A percentile compares a stretch with the other conserved stretches of the same genome.
Evolutionary conservation across 2,113 vertebrate species (phyloP).

Genomic region (Eulacestoma nigropectus): DNA sequence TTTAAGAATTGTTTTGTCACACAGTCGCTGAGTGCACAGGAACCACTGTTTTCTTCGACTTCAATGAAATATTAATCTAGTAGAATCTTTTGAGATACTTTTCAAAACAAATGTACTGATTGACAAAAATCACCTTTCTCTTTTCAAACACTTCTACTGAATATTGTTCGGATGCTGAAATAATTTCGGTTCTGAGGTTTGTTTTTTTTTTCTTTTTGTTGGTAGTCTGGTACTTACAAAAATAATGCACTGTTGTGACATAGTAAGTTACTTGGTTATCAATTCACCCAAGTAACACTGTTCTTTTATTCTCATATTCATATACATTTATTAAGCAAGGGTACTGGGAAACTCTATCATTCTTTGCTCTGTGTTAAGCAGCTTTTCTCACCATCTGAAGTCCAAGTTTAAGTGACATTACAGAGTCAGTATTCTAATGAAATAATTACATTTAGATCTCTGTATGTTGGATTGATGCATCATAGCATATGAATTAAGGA

Average conservation of each 20-base stretch:
- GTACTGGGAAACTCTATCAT: background rate
- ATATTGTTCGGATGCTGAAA: background rate
- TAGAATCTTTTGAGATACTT: background rate
- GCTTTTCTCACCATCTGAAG: background rate
- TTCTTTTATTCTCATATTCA: background rate
- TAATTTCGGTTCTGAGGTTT: rapidly evolving
- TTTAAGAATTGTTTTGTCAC: background rate
- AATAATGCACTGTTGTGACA: background rate
- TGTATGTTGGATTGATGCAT: background rate
- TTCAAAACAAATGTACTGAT: slow-evolving; percentile 8
- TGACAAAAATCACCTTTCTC: background rate
- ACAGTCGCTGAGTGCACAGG: background rate
- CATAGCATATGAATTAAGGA: background rate
- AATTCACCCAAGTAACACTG: background rate
- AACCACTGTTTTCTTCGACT: background rate
- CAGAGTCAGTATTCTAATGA: background rate
- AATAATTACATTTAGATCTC: background rate
- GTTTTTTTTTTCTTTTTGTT: background rate
- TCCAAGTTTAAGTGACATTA: background rate
- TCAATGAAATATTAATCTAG: background rate
- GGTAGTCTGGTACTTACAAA: background rate
- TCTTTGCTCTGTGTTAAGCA: background rate
- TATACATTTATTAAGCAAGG: background rate
- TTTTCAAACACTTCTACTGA: background rate
- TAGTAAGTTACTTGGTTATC: background rate